Percentiles rank a stretch among this genome's conserved stretches.
Evolutionary conservation across 2,797 vertebrate genomes (phyloP).

Genomic region (Platyrinchus mystaceus): DNA sequence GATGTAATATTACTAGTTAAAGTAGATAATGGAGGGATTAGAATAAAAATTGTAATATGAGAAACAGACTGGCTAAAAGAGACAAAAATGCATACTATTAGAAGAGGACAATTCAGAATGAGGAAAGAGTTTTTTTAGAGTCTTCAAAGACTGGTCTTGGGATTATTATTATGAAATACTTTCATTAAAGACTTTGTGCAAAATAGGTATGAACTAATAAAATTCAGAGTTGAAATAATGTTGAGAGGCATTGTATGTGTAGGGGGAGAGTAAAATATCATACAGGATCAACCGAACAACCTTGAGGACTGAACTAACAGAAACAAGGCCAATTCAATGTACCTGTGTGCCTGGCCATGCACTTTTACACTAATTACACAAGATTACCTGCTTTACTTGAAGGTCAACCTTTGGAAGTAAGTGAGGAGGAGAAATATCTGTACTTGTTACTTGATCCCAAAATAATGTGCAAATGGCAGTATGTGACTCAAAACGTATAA

Average conservation of each 20-base stretch:
- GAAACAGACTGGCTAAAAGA: neutral
- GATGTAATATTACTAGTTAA: neutral
- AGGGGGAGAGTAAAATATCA: neutral
- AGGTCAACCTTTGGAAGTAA: neutral
- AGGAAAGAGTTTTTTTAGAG: neutral
- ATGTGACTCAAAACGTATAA: neutral
- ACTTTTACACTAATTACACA: neutral
- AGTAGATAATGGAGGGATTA: neutral
- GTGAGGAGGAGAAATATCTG: neutral
- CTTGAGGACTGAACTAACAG: neutral
- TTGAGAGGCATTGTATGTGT: neutral
- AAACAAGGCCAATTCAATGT: neutral
- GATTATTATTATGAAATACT: neutral
- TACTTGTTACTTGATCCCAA: neutral
- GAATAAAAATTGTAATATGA: neutral
- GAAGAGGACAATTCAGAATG: neutral
- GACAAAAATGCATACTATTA: neutral
- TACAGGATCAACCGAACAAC: neutral
- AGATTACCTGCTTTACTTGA: neutral
- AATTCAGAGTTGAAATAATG: neutral
- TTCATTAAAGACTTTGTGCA: neutral
- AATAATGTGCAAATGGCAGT: neutral
- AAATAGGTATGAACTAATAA: neutral
- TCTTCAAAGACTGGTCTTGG: neutral
- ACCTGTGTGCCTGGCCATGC: neutral